Evolutionary conservation across 1,140 invertebrate species (phyloP), one percentile per base, ranked within the genome.

Genomic region (Drosophila neocordata): DNA sequence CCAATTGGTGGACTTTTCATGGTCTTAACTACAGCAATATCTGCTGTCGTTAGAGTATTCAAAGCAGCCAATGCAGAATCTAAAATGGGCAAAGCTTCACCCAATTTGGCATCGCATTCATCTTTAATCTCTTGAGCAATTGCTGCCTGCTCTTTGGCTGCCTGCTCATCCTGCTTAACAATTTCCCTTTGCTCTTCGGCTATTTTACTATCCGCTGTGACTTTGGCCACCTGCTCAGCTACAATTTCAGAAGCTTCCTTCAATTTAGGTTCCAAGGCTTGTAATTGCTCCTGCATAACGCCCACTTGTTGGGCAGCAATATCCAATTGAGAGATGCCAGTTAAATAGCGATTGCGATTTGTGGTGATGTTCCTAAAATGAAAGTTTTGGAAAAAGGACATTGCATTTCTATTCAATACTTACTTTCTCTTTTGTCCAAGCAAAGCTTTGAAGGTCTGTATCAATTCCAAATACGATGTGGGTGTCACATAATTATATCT

Each of bases 1-100:
- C 96, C 97, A 84, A 95, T 95, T 0, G 98, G 98, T 1, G 99
- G 99, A 93, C 96, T 98, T 93, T 99, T 99, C 98, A 99, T 99
- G 0, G 97, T 96, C 93, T 98, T 99, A 4, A 99, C 97, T 48
- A 98, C 94, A 27, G 97, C 96, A 57, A 99, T 98, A 92, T 99
- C 98, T 13, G 95, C 93, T 4, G 95, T 95, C 38, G 98, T 99
- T 3, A 99, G 93, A 0, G 97, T 98, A 79, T 99, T 96, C 0
- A 99, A 92, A 3, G 98, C 98, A 1, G 95, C 94, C 70, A 98
- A 92, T 12, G 99, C 98, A n/a, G 95, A 93, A 85, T 98, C 96
- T 57, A 99, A 92, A 65, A 98, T 97, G 0, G 98, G 98, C 92
- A 99, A 95, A 0, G 97, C 98, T 92, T 98, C 97, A 0, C 96